Conservation (phyloP, 2,113 vertebrate genomes). For the Ahaetulla prasina region DNA sequence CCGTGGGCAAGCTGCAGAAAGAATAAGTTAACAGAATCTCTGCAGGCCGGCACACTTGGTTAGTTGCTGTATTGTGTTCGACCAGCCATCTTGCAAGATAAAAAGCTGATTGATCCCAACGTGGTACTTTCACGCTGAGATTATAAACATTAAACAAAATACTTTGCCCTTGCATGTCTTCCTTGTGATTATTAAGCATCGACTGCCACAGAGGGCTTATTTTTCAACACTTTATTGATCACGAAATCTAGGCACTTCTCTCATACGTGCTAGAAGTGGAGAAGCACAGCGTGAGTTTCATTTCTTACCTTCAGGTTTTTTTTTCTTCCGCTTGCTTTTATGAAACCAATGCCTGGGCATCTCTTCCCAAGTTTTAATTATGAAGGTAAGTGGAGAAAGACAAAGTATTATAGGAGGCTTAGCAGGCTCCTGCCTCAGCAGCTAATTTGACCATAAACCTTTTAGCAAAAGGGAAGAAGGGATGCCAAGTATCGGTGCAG, state of each 20-base stretch:
- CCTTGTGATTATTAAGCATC: background rate
- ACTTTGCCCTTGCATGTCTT: background rate
- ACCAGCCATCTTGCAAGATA: background rate
- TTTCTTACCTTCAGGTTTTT: background rate
- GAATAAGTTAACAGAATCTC: background rate
- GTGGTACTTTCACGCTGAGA: background rate
- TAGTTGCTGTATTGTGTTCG: background rate
- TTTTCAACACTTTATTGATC: background rate
- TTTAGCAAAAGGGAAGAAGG: background rate
- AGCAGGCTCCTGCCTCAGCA: background rate
- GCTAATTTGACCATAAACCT: background rate
- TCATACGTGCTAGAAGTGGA: background rate
- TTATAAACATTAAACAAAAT: background rate
- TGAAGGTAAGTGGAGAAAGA: background rate
- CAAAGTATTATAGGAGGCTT: background rate
- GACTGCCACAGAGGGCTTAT: background rate
- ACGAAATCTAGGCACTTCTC: background rate
- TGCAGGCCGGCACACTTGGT: background rate
- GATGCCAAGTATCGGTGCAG: background rate
- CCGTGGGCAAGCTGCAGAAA: background rate
- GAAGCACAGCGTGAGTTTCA: slow-evolving; percentile 10
- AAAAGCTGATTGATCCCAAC: background rate
- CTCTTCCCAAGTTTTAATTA: slow-evolving; percentile 31
- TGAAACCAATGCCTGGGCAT: slow-evolving; percentile 1
- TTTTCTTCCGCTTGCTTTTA: background rate